Percentiles rank a stretch among this genome's conserved stretches.
Conservation (phyloP, 2,113 vertebrate species). For the Todiramphus saurophagus region DNA sequence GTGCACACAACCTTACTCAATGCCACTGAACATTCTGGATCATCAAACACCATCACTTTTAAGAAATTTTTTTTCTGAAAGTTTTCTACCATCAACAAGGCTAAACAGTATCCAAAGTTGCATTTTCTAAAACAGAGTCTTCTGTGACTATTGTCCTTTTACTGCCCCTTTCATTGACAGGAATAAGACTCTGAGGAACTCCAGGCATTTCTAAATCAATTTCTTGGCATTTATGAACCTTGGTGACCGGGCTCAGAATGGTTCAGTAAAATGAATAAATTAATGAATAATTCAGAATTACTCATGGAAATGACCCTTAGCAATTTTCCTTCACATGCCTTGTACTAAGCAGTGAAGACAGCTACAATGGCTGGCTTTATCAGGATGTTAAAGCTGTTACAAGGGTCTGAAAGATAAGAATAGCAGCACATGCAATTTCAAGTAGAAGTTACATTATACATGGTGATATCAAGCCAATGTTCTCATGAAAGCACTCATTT, state of each 20-base stretch:
- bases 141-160: neutral
- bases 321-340: neutral
- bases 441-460: constrained; percentile 17
- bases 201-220: neutral
- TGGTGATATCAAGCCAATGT: constrained; percentile 54
- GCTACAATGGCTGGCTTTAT: constrained; percentile 16
- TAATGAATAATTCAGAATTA: constrained; percentile 35
- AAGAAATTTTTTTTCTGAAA: neutral
- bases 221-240: neutral
- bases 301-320: neutral
- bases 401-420: constrained; percentile 58
- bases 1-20: neutral
- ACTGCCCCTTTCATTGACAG: neutral
- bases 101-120: neutral
- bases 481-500: constrained; percentile 64
- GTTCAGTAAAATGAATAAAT: constrained; percentile 1
- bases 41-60: neutral
- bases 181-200: neutral
- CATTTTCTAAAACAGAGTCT: neutral
- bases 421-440: constrained; percentile 12
- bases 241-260: neutral
- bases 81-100: neutral
- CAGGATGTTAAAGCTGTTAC: constrained; percentile 8
- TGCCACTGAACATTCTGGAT: neutral
- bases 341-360: constrained; percentile 19